Evolutionary conservation across 2,888 invertebrate species (phyloP).

Genomic region (Coelogynopora nodosa): DNA sequence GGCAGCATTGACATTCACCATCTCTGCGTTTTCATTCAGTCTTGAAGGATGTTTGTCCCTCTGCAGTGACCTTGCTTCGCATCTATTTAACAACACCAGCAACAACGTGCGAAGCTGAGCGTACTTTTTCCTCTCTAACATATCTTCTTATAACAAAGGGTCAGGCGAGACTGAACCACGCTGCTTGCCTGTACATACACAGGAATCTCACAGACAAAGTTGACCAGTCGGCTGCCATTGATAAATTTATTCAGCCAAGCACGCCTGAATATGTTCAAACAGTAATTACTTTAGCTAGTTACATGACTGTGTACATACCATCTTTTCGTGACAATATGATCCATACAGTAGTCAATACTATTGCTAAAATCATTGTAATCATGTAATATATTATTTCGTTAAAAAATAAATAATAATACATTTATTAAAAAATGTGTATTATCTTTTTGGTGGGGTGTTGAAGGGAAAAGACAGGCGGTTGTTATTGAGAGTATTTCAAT

Average conservation of each 20-base stretch:
- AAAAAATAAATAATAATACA: constrained; percentile 28
- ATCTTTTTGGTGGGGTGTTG: background rate
- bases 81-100: constrained; percentile 23
- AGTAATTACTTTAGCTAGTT: constrained; percentile 28
- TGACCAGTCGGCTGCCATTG: constrained; percentile 16
- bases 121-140: background rate
- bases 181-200: constrained; percentile 15
- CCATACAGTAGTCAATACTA: constrained; percentile 21
- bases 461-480: background rate
- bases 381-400: constrained; percentile 9
- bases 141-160: background rate
- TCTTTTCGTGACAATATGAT: constrained; percentile 24
- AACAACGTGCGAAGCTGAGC: background rate
- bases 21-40: constrained; percentile 18
- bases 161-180: constrained; percentile 13
- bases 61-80: constrained; percentile 9
- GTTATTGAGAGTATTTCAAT: background rate
- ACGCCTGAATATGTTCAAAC: constrained; percentile 19
- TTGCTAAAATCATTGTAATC: constrained; percentile 20
- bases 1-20: background rate
- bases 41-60: constrained; percentile 9
- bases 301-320: constrained; percentile 19
- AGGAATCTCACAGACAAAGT: constrained; percentile 28
- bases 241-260: constrained; percentile 24
- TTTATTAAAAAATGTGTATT: background rate